Conservation (phyloP, 2,797 vertebrate genomes). For the Periophthalmus magnuspinnatus region DNA sequence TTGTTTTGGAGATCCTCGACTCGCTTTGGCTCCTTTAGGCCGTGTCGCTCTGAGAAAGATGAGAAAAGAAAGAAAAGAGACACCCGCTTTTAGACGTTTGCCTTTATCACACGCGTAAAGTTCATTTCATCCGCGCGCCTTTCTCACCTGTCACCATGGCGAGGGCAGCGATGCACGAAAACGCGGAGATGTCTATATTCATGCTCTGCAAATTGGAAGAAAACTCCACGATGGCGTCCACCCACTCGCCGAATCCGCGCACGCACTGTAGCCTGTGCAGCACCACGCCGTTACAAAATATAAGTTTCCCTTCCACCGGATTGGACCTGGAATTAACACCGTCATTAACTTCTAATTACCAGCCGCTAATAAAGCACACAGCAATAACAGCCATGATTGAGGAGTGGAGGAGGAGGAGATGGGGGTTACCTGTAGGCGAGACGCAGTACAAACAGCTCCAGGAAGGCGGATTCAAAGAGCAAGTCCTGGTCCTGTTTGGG, state of each 20-base stretch:
- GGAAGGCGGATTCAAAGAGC: slow-evolving; percentile 96
- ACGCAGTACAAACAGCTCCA: slow-evolving; percentile 96
- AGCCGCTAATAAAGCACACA: slow-evolving; percentile 84
- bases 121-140: not conserved
- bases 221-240: slow-evolving; percentile 97
- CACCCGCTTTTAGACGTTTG: slow-evolving; percentile 7
- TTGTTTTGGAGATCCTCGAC: slow-evolving; percentile 99
- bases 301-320: slow-evolving; percentile 97
- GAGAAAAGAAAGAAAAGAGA: not conserved
- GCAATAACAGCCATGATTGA: slow-evolving; percentile 81
- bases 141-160: slow-evolving; percentile 97
- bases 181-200: slow-evolving; percentile 97
- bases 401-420: slow-evolving; percentile 45
- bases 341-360: slow-evolving; percentile 88
- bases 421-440: slow-evolving; percentile 91
- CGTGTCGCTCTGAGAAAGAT: slow-evolving; percentile 88
- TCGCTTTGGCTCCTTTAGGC: slow-evolving; percentile 96
- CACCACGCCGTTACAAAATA: slow-evolving; percentile 98
- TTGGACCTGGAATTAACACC: slow-evolving; percentile 91
- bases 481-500: slow-evolving; percentile 96
- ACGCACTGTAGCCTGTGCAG: slow-evolving; percentile 97
- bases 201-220: slow-evolving; percentile 98
- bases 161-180: slow-evolving; percentile 97
- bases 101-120: slow-evolving; percentile 1
- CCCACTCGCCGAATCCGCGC: slow-evolving; percentile 98